These are phyloP conservation scores for Cetonia aurata DNA, from an alignment of 2,888 invertebrate genomes.

Conservation along the genomic window DNA sequence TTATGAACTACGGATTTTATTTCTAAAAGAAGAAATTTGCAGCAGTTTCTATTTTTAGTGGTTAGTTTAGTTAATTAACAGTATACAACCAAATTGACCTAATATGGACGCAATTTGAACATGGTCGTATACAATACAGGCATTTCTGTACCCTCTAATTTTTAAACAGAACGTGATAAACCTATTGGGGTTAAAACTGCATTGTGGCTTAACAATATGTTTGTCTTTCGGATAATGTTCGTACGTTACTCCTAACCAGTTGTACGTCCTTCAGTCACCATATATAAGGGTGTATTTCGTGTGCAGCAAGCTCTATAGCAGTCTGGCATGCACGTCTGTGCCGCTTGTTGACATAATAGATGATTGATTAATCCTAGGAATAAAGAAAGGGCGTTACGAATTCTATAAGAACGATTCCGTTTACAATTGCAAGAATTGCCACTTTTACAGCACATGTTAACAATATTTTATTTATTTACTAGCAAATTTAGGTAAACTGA, in stretches of 20 bases:
- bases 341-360: slow-evolving; percentile 61
- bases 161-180: neutral
- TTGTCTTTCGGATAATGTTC: slow-evolving; percentile 23
- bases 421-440: too few species aligned
- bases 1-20: too few species aligned
- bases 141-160: neutral
- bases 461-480: too few species aligned
- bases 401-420: neutral
- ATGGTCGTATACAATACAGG: too few species aligned
- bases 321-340: slow-evolving; percentile 40
- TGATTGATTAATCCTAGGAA: slow-evolving; percentile 63
- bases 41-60: too few species aligned
- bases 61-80: too few species aligned
- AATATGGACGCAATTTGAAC: too few species aligned
- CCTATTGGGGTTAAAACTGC: slow-evolving; percentile 6
- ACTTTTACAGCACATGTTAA: too few species aligned
- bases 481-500: too few species aligned
- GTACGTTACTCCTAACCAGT: neutral
- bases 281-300: slow-evolving; percentile 19
- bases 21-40: too few species aligned
- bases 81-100: too few species aligned
- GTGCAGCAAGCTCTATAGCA: slow-evolving; percentile 7
- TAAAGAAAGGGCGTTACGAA: slow-evolving; percentile 52
- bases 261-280: neutral
- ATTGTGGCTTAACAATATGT: slow-evolving; percentile 17